Evolutionary conservation across 2,113 vertebrate species (phyloP).

Genomic region (Mixornis gularis): DNA sequence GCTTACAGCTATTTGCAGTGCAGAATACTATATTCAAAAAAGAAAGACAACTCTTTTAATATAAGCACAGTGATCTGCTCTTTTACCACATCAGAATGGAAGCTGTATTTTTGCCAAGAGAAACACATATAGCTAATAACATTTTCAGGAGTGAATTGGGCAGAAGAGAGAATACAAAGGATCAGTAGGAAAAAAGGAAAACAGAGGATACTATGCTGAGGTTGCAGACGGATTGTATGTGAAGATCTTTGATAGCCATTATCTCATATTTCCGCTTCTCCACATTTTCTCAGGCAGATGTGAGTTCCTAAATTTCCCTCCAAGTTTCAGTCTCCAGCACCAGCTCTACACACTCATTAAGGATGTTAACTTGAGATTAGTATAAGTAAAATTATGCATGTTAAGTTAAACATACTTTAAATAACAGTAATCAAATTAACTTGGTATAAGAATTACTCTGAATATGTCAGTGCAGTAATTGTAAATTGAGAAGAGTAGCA

Average conservation of each 20-base stretch:
- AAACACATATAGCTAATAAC: background rate
- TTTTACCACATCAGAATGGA: background rate
- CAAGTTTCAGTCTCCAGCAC: background rate
- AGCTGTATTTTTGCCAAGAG: background rate
- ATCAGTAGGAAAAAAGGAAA: background rate
- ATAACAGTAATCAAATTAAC: background rate
- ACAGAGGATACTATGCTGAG: background rate
- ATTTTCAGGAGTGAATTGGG: background rate
- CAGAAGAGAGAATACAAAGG: background rate
- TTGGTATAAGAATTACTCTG: background rate
- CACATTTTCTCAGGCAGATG: background rate
- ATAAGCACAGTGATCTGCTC: background rate
- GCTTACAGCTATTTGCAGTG: background rate
- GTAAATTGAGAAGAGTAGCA: background rate
- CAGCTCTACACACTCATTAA: background rate
- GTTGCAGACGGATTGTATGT: accelerated
- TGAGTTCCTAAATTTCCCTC: background rate
- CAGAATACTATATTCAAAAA: background rate
- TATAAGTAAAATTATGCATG: background rate
- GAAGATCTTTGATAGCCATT: background rate
- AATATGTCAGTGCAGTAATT: background rate
- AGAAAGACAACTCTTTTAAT: background rate
- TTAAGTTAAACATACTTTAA: background rate
- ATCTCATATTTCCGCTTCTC: background rate
- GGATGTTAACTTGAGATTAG: background rate